Conservation (phyloP, 2,113 vertebrate species). For the Apistogramma diplotaenia region DNA sequence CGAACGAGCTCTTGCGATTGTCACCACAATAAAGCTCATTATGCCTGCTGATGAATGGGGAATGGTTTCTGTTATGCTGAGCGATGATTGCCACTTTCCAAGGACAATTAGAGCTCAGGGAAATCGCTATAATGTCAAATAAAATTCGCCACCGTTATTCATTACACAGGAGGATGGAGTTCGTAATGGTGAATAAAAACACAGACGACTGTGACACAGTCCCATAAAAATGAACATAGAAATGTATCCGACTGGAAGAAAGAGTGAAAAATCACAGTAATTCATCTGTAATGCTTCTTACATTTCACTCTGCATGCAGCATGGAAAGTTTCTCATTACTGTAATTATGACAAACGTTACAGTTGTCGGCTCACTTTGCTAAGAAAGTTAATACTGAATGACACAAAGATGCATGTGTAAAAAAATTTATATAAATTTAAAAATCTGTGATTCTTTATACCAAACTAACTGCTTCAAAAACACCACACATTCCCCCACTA, state of each 20-base stretch:
- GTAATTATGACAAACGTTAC: not conserved
- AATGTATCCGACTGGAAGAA: not conserved
- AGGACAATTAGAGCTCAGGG: slow-evolving; percentile 58
- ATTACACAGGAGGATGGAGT: slow-evolving; percentile 16
- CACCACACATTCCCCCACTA: not conserved
- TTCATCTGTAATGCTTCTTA: not conserved
- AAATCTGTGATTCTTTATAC: not conserved
- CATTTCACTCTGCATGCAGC: not conserved
- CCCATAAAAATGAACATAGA: not conserved
- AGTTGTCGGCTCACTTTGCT: not conserved
- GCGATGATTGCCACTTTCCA: slow-evolving; percentile 37
- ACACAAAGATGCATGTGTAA: not conserved
- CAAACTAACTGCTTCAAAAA: not conserved
- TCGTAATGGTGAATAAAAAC: not conserved
- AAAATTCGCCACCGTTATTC: slow-evolving; percentile 32
- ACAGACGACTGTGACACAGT: not conserved
- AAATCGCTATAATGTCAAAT: slow-evolving; percentile 43
- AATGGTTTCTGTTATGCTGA: slow-evolving; percentile 16
- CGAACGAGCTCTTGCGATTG: slow-evolving; percentile 9
- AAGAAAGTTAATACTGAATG: not conserved
- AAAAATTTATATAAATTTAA: not conserved
- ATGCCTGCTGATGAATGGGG: slow-evolving; percentile 45
- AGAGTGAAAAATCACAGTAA: slow-evolving; percentile 1
- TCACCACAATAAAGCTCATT: slow-evolving; percentile 41
- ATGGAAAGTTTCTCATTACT: not conserved